Evolutionary conservation across 2,888 invertebrate species (phyloP).

Genomic region (Eristalis arbustorum): DNA sequence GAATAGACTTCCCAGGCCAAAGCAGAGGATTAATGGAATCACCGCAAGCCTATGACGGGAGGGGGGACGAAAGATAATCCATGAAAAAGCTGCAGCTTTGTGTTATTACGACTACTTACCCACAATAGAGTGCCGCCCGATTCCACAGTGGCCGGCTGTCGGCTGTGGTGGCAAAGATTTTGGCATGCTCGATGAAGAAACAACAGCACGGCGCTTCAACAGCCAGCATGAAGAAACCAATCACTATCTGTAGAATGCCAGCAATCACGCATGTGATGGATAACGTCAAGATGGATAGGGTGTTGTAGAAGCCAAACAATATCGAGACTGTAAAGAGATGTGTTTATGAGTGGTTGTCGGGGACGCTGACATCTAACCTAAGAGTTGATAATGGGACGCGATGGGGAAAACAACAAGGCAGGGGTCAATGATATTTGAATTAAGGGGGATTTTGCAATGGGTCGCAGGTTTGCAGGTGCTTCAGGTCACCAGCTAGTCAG

Average conservation of each 20-base stretch:
- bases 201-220: slow-evolving; percentile 99
- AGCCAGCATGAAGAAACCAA: slow-evolving; percentile 92
- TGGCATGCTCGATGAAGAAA: slow-evolving; percentile 96
- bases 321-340: slow-evolving; percentile 87
- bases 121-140: slow-evolving; percentile 90
- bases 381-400: neutral
- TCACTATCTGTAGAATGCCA: slow-evolving; percentile 92
- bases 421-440: neutral
- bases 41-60: slow-evolving; percentile 82
- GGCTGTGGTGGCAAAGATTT: slow-evolving; percentile 90
- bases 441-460: neutral
- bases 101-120: slow-evolving; percentile 83
- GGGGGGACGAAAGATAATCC: neutral
- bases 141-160: slow-evolving; percentile 94
- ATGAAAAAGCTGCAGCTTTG: neutral
- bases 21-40: slow-evolving; percentile 89
- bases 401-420: neutral
- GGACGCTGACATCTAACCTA: neutral
- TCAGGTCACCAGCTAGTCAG: neutral
- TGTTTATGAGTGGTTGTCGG: too few species aligned
- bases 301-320: slow-evolving; percentile 89
- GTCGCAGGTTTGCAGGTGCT: neutral
- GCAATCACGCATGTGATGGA: slow-evolving; percentile 86
- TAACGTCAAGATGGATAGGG: slow-evolving; percentile 84
- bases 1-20: slow-evolving; percentile 88